phyloP scores from a whole-genome alignment of 2,113 vertebrate species.

The Dipodomys spectabilis region DNA sequence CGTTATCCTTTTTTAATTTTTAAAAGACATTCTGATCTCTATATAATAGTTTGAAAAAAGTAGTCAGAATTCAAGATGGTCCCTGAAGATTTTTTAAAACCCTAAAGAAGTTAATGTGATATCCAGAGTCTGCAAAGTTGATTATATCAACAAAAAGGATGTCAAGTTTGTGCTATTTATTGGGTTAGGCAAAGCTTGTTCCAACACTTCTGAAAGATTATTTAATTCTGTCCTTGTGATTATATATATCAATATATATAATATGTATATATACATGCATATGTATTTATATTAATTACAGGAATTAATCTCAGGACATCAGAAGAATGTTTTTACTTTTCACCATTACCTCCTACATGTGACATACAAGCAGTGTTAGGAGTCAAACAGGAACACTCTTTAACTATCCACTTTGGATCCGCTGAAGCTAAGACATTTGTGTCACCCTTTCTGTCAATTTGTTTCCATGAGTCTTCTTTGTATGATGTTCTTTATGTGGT shows the following conservation, averaged over 20 bases:
- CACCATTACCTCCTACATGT: neutral
- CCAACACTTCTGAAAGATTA: neutral
- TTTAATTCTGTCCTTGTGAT: neutral
- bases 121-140: neutral
- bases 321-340: neutral
- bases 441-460: too few species aligned
- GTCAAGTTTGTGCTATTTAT: neutral
- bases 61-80: neutral
- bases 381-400: neutral
- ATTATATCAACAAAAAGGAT: neutral
- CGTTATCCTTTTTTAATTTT: constrained; percentile 30
- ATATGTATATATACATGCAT: too few species aligned
- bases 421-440: too few species aligned
- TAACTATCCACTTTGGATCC: too few species aligned
- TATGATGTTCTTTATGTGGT: too few species aligned
- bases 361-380: neutral
- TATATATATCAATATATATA: neutral
- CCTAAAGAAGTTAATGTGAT: neutral
- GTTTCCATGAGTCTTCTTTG: too few species aligned
- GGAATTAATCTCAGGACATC: neutral
- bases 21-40: constrained; percentile 31
- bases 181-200: neutral
- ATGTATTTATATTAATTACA: neutral
- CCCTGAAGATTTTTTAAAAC: neutral
- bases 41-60: constrained; percentile 19